Evolutionary conservation across 2,113 vertebrate species (phyloP).

Genomic region (Equus przewalskii): DNA sequence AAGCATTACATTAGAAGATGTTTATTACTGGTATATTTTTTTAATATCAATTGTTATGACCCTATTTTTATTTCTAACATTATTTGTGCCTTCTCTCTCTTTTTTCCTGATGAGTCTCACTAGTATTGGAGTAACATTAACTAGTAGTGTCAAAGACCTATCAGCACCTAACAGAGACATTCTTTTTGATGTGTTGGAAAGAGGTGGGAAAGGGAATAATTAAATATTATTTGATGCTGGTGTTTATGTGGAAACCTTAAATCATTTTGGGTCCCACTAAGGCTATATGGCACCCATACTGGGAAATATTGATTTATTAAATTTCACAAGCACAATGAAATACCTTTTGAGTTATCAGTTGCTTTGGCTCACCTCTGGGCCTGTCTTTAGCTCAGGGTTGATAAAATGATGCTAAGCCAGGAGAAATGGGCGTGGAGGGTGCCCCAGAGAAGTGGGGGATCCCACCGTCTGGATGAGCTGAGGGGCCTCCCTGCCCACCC

Average conservation of each 20-base stretch:
- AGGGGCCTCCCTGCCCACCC: background rate
- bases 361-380: background rate
- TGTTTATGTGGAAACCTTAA: constrained; percentile 38
- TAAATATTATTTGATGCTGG: constrained; percentile 36
- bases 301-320: background rate
- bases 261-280: background rate
- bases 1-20: constrained; percentile 29
- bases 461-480: background rate
- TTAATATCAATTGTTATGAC: background rate
- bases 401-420: background rate
- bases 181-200: constrained; percentile 22
- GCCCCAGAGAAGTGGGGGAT: background rate
- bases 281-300: background rate
- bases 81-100: background rate
- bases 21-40: background rate
- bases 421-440: background rate
- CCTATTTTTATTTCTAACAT: constrained; percentile 47
- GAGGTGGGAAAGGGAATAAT: background rate
- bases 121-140: background rate
- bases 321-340: background rate
- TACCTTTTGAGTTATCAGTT: background rate
- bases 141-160: background rate
- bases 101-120: background rate
- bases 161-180: background rate
- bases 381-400: background rate